Percentiles rank a stretch among this genome's conserved stretches.
Conservation (phyloP, 1,140 invertebrate genomes). For the Venturia canescens region DNA sequence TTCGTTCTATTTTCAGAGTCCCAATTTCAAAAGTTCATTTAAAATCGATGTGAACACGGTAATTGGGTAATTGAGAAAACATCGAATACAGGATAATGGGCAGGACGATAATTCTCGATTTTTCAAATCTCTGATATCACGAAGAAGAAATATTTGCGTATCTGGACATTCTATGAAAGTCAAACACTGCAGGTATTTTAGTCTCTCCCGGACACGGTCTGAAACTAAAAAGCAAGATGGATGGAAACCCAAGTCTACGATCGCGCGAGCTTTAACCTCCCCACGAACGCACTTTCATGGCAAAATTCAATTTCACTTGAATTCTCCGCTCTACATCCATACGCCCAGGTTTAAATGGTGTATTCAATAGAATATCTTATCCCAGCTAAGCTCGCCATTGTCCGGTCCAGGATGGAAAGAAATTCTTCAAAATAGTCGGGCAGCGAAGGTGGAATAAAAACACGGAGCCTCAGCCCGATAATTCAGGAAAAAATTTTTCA, state of each 20-base stretch:
- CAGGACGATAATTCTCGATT: too few species aligned
- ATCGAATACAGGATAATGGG: too few species aligned
- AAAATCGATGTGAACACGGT: too few species aligned
- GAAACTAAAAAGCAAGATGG: neutral
- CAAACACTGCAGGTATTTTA: neutral
- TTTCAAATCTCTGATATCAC: too few species aligned
- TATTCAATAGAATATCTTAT: slow-evolving; percentile 36
- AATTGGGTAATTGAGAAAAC: too few species aligned
- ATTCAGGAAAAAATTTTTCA: neutral
- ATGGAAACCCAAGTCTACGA: slow-evolving; percentile 2
- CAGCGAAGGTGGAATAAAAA: slow-evolving; percentile 22
- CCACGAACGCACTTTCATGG: slow-evolving; percentile 34
- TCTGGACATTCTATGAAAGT: too few species aligned
- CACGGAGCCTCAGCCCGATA: neutral
- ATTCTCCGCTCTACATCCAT: slow-evolving; percentile 2
- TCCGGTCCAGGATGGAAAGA: slow-evolving; percentile 11
- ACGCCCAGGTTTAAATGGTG: neutral
- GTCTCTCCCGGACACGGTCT: neutral
- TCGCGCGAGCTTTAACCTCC: slow-evolving; percentile 44
- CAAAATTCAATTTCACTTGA: slow-evolving; percentile 50
- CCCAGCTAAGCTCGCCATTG: slow-evolving; percentile 46
- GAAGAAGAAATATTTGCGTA: too few species aligned
- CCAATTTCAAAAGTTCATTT: too few species aligned
- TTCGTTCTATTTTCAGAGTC: too few species aligned
- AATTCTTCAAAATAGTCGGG: slow-evolving; percentile 1